Percentiles rank a stretch among this genome's conserved stretches.
phyloP scores from a whole-genome alignment of 2,888 invertebrate genomes.

The Thera obeliscata region DNA sequence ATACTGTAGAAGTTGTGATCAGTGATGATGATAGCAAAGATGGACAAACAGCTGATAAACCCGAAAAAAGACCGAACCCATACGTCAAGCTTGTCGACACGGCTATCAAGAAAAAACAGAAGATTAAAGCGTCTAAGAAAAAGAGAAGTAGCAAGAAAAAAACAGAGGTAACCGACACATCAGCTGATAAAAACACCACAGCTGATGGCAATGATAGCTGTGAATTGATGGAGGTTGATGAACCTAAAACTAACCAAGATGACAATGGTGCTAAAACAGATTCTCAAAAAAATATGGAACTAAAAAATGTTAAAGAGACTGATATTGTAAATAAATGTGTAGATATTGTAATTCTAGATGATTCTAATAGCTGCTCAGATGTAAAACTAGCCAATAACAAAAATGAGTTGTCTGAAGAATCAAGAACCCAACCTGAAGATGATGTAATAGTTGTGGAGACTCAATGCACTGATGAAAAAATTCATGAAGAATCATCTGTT shows the following conservation, averaged over 20 bases:
- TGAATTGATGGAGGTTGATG: constrained; percentile 62
- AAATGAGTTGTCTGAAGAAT: constrained; percentile 8
- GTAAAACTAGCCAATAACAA: constrained; percentile 21
- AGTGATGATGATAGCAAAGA: constrained; percentile 74
- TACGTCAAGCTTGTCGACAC: constrained; percentile 73
- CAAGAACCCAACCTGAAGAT: constrained; percentile 5
- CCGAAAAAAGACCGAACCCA: constrained; percentile 64
- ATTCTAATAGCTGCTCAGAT: constrained; percentile 46
- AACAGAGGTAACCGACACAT: constrained; percentile 30
- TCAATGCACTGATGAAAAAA: constrained; percentile 24
- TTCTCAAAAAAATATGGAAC: constrained; percentile 17
- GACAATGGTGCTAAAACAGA: constrained; percentile 33
- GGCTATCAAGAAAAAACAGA: constrained; percentile 74
- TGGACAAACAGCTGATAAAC: constrained; percentile 44
- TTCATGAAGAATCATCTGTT: constrained; percentile 30
- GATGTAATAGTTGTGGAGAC: constrained; percentile 1
- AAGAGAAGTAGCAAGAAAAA: constrained; percentile 54
- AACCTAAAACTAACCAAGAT: constrained; percentile 40
- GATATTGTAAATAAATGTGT: constrained; percentile 32
- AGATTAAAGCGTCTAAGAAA: constrained; percentile 56
- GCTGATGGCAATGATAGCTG: constrained; percentile 39
- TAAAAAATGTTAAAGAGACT: constrained; percentile 33
- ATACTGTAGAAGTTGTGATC: constrained; percentile 60
- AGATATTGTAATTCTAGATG: constrained; percentile 48
- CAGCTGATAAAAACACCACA: constrained; percentile 40